Percentiles rank a stretch among this genome's conserved stretches.
These are phyloP conservation scores for Selene dorsalis DNA, from an alignment of 2,797 vertebrate species.

Conservation along the genomic window DNA sequence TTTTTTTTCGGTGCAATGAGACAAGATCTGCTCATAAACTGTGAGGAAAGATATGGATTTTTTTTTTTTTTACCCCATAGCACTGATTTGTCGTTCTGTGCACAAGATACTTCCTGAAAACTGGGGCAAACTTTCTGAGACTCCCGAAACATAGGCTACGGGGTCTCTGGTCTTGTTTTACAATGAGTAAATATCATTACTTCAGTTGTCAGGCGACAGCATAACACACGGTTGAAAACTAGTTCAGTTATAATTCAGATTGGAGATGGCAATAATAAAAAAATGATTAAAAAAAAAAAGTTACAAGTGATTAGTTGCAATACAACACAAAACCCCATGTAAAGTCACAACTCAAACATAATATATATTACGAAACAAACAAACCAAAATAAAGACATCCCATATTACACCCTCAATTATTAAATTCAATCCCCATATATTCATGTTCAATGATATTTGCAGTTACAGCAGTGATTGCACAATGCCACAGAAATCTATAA, in stretches of 20 bases:
- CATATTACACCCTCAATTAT: background rate
- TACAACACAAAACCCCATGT: too few relatives aligned
- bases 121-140: constrained; percentile 9
- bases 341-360: too few relatives aligned
- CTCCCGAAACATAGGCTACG: background rate
- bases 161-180: background rate
- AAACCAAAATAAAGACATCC: too few relatives aligned
- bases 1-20: background rate
- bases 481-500: background rate
- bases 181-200: too few relatives aligned
- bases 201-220: too few relatives aligned
- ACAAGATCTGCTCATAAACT: constrained; percentile 12
- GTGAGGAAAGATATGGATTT: background rate
- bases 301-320: too few relatives aligned
- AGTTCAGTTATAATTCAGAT: background rate
- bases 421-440: background rate
- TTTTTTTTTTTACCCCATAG: background rate
- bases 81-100: background rate
- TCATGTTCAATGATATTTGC: background rate
- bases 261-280: too few relatives aligned
- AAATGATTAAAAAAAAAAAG: too few relatives aligned
- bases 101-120: constrained; percentile 1
- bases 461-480: background rate
- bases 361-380: too few relatives aligned
- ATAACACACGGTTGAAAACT: too few relatives aligned